Evolutionary conservation across 2,113 vertebrate species (phyloP).

Genomic region (Bubo scandiacus): DNA sequence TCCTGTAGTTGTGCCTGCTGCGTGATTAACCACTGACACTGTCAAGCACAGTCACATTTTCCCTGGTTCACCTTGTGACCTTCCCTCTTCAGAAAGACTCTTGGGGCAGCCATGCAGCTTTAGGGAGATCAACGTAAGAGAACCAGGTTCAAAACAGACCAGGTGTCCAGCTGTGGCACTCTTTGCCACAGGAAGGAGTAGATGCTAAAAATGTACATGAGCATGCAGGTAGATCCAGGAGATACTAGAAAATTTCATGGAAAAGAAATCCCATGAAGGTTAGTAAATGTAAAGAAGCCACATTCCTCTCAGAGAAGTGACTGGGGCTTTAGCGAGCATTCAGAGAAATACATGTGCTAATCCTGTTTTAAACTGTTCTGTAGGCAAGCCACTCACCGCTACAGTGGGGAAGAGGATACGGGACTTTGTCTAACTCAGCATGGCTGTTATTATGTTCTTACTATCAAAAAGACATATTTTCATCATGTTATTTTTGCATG

Average conservation of each 20-base stretch:
- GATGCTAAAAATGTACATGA: not conserved
- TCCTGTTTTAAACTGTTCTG: not conserved
- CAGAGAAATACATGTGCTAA: not conserved
- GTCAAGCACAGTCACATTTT: not conserved
- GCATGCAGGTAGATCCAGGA: not conserved
- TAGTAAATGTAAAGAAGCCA: not conserved
- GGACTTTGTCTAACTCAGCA: not conserved
- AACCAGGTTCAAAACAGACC: not conserved
- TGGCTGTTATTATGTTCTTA: not conserved
- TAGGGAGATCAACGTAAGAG: not conserved
- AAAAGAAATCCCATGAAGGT: not conserved
- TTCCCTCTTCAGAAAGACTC: not conserved
- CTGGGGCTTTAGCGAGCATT: not conserved
- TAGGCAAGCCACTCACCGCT: not conserved
- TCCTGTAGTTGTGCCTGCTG: not conserved
- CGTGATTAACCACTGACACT: not conserved
- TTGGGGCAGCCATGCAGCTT: not conserved
- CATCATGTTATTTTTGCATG: not conserved
- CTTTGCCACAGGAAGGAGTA: not conserved
- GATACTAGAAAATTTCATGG: not conserved
- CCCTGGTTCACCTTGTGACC: not conserved
- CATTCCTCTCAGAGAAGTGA: not conserved
- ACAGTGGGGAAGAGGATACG: not conserved
- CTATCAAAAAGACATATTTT: not conserved
- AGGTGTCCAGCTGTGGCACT: not conserved